Percentiles rank a stretch among this genome's conserved stretches.
Conservation (phyloP, 2,888 invertebrate genomes). For the Polietes domitor region DNA sequence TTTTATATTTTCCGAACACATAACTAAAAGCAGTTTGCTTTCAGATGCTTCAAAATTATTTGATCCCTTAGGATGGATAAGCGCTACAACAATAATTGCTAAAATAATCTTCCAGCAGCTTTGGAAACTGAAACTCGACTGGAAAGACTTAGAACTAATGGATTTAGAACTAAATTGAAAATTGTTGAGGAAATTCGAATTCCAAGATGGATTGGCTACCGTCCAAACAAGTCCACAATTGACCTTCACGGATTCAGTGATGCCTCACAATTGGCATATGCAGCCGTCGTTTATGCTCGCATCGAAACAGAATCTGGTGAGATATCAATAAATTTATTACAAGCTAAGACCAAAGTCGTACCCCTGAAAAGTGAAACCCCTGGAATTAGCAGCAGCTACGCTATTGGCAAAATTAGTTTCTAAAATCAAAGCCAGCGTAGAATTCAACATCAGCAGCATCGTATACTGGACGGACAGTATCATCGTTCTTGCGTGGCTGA, state of each 20-base stretch:
- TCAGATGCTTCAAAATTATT: slow-evolving; percentile 59
- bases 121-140: slow-evolving; percentile 53
- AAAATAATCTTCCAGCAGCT: slow-evolving; percentile 64
- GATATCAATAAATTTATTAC: neutral
- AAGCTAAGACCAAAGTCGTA: slow-evolving; percentile 47
- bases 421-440: slow-evolving; percentile 20
- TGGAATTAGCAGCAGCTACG: slow-evolving; percentile 32
- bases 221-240: neutral
- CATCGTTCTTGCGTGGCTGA: slow-evolving; percentile 34
- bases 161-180: slow-evolving; percentile 44
- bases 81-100: slow-evolving; percentile 53
- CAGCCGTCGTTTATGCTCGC: slow-evolving; percentile 56
- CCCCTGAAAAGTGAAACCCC: slow-evolving; percentile 10
- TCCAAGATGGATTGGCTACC: slow-evolving; percentile 41
- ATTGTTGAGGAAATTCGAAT: slow-evolving; percentile 45
- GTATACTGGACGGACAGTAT: slow-evolving; percentile 42
- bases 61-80: slow-evolving; percentile 64
- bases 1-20: slow-evolving; percentile 16
- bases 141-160: slow-evolving; percentile 51
- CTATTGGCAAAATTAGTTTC: slow-evolving; percentile 22
- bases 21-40: slow-evolving; percentile 41
- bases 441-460: slow-evolving; percentile 22
- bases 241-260: slow-evolving; percentile 61
- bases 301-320: slow-evolving; percentile 18
- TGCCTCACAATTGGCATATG: slow-evolving; percentile 52